Conservation (phyloP, 2,888 invertebrate genomes). For the Ligdia adustata region DNA sequence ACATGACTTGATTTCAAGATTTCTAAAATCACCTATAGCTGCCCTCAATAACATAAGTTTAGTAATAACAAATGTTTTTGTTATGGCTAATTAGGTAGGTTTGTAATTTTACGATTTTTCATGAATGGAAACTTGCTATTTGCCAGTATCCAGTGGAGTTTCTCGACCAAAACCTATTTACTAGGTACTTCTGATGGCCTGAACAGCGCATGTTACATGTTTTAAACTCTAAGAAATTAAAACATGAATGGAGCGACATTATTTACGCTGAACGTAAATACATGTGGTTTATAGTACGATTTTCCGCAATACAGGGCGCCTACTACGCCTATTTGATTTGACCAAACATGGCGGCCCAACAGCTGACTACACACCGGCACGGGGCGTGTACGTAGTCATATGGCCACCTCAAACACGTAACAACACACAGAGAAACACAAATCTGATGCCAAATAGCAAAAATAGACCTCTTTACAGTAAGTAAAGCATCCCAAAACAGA, state of each 20-base stretch:
- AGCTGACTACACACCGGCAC: conserved; percentile 83
- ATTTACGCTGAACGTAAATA: conserved; percentile 54
- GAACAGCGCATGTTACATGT: neutral
- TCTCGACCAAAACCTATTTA: neutral
- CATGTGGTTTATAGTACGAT: conserved; percentile 59
- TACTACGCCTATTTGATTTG: conserved; percentile 82
- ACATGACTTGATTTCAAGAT: too few relatives aligned
- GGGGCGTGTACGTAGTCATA: conserved; percentile 72
- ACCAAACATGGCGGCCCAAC: conserved; percentile 84
- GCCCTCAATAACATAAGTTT: too few relatives aligned
- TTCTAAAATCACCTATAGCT: too few relatives aligned
- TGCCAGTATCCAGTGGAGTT: neutral
- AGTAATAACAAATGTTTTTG: too few relatives aligned
- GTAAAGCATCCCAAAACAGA: conserved; percentile 3
- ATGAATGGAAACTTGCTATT: neutral
- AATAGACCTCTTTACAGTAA: conserved; percentile 2
- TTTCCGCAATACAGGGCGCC: conserved; percentile 56
- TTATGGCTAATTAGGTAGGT: too few relatives aligned
- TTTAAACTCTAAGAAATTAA: conserved; percentile 6
- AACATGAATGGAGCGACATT: conserved; percentile 49
- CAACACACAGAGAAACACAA: conserved; percentile 26
- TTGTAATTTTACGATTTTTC: neutral
- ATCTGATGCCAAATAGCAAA: conserved; percentile 35
- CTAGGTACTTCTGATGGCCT: neutral
- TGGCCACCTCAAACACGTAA: conserved; percentile 48